Evolutionary conservation across 2,888 invertebrate species (phyloP), one percentile per base, ranked within the genome.

Genomic region (Herminia tarsipennalis): DNA sequence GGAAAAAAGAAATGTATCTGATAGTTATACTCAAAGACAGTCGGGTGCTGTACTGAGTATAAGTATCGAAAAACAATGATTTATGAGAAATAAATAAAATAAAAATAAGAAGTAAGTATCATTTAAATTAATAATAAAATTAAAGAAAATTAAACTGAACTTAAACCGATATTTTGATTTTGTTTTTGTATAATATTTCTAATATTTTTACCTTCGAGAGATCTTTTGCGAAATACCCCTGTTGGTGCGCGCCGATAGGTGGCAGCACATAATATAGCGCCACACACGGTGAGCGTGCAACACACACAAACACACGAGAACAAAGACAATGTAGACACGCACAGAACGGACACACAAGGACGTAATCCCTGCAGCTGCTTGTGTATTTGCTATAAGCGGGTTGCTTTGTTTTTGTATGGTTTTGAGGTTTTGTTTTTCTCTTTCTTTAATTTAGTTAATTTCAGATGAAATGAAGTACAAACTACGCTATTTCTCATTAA

Each of bases 201-300:
- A 86, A 77, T 81, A 45, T 94, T 95, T 95, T 96, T 96, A 96
- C 96, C 96, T 96, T 96, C 96, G 95, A 96, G 96, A 95, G 96
- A 96, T 96, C 96, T 96, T 96, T 96, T 96, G 96, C 96, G 96
- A 96, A 96, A 96, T 95, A 96, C 96, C 95, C 96, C 96, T 96
- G 92, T 81, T 83, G 90, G 85, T 82, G 88, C 84, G 83, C 89
- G 90, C 83, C 88, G 90, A 83, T 81, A 86, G 86, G 69, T 83
- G 88, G 88, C 86, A 87, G 89, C 88, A 85, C 78, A 81, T 81
- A 76, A 82, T 82, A 76, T 87, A 86, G 90, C 89, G 91, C 89
- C 90, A 85, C 83, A 89, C 86, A 90, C 86, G 91, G 92, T 89
- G 90, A 90, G 92, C 92, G 92, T 92, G 92, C 92, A 92, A 92